Base-by-base conservation (phyloP, 2,888 invertebrate species). In the Acanthopleura granulata region DNA sequence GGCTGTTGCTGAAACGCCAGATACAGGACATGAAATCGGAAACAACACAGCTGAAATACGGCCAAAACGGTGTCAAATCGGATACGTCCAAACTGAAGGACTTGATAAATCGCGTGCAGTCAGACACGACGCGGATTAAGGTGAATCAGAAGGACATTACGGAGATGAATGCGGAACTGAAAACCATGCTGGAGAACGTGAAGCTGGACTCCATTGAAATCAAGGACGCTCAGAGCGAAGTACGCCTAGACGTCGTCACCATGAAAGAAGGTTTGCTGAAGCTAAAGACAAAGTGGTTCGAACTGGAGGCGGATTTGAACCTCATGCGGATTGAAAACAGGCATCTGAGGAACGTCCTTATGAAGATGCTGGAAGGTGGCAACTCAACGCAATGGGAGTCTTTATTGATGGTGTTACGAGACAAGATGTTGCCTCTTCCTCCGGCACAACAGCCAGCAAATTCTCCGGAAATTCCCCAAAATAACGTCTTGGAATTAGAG, bases 1-100 rank as follows among this genome's bases (percentile, higher is more conserved):
- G 89, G 89, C 78, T 90, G 29, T 79, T 90, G 15, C 80, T 89
- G 74, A 90, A 89, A 75, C 79, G 89, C 22, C 87, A 90, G 69
- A 78, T 89, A 16, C 83, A 86, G 49, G 80, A 84, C 11, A 75
- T 89, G 16, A 80, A 83, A 73, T 75, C 81, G 18, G 85, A 85
- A 30, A 81, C 76, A 11, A 72, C 76, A 0, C 78, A 81, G 18
- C 30, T 84, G 40, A 79, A 79, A 70, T 78, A 78, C 22, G 78
- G 78, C 11, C 82, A 84, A 29, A 78, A 77, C 49, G 71, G 74
- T 6, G 29, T 81, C 49, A 74, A 72, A 30, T 83, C 83, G 49
- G 79, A 82, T 29, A 79, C 84, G 3, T 70, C 71, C 9, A 75
- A 77, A 22, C 66, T 86, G 4, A 80, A 78, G 30, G 69, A 62